Evolutionary conservation across 1,140 invertebrate genomes (phyloP).

Genomic region (Meloidogyne chitwoodi): DNA sequence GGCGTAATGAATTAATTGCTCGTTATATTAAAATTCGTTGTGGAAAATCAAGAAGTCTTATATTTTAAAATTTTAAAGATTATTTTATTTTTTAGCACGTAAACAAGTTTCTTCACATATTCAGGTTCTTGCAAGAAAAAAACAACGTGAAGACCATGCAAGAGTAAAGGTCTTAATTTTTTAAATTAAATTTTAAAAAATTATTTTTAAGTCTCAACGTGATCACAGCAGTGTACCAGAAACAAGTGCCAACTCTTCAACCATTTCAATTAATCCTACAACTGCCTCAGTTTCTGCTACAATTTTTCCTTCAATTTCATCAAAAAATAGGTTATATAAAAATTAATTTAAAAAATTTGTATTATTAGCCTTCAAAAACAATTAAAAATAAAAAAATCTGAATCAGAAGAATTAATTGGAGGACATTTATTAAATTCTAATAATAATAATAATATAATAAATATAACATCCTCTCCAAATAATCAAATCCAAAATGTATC

Average conservation of each 20-base stretch:
- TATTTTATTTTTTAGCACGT: slow-evolving; percentile 64
- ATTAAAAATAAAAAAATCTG: neutral
- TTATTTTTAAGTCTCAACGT: neutral
- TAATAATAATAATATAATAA: neutral
- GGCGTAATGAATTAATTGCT: slow-evolving; percentile 96
- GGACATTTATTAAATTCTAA: neutral
- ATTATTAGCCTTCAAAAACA: neutral
- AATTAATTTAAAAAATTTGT: neutral
- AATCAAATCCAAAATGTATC: neutral
- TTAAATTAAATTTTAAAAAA: neutral
- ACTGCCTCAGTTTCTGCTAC: slow-evolving; percentile 1
- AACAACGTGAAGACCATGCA: slow-evolving; percentile 90
- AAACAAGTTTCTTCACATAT: slow-evolving; percentile 99
- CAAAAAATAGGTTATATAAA: neutral
- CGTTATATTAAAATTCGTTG: slow-evolving; percentile 97
- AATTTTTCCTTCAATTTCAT: neutral
- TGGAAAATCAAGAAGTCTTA: slow-evolving; percentile 84
- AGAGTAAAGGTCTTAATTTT: slow-evolving; percentile 76
- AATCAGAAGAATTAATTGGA: neutral
- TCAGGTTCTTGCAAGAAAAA: slow-evolving; percentile 93
- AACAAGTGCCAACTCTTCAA: neutral
- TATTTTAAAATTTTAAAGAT: neutral
- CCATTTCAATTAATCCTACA: neutral
- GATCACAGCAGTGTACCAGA: neutral
- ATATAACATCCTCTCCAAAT: neutral